Evolutionary conservation across 2,888 invertebrate genomes (phyloP).

Genomic region (Myopa tessellatipennis): DNA sequence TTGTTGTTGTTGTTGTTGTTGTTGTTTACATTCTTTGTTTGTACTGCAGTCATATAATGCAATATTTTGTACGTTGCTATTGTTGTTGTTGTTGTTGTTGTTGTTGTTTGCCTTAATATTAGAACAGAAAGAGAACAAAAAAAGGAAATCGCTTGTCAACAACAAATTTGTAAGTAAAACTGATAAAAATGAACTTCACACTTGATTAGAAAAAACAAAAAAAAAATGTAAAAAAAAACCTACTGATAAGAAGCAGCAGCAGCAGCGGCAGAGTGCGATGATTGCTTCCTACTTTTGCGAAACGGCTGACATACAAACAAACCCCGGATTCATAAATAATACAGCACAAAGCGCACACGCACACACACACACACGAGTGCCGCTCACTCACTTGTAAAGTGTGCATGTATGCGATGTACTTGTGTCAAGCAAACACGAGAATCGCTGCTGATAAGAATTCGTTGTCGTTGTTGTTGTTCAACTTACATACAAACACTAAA

Average conservation of each 20-base stretch:
- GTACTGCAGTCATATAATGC: background rate
- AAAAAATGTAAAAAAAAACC: slow-evolving; percentile 14
- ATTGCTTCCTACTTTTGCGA: slow-evolving; percentile 26
- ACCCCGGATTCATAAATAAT: background rate
- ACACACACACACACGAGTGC: too few species aligned
- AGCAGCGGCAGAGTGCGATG: background rate
- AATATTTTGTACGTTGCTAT: slow-evolving; percentile 2
- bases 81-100: slow-evolving; percentile 7
- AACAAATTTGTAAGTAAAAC: too few species aligned
- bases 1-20: slow-evolving; percentile 4
- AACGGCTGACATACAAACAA: background rate
- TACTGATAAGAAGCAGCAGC: slow-evolving; percentile 21
- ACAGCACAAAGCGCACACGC: background rate
- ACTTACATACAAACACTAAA: background rate
- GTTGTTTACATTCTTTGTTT: slow-evolving; percentile 3
- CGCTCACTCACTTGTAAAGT: too few species aligned
- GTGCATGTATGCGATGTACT: background rate
- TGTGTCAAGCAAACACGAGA: background rate
- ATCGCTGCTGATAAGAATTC: background rate
- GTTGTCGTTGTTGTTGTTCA: background rate
- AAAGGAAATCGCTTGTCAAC: background rate
- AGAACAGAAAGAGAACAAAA: background rate
- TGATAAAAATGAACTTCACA: background rate
- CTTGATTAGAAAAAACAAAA: background rate
- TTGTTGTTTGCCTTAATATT: slow-evolving; percentile 16